A percentile compares a stretch with the other conserved stretches of the same genome.
Conservation (phyloP, 2,113 vertebrate genomes). For the Synchiropus splendidus region DNA sequence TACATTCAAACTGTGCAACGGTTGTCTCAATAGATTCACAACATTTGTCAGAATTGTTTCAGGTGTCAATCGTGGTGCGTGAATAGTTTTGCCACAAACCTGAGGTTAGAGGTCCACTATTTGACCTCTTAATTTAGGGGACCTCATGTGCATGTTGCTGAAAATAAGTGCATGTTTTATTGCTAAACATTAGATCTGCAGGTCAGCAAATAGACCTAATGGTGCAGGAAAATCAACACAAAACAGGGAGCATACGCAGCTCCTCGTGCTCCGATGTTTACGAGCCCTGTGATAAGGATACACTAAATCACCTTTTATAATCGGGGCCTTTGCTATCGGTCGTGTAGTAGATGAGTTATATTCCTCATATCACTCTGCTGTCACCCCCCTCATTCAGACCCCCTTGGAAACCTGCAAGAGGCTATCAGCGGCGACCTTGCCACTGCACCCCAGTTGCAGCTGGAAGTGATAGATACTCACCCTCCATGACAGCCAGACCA, state of each 20-base stretch:
- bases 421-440: slow-evolving; percentile 64
- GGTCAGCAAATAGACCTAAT: slow-evolving; percentile 61
- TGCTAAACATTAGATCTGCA: slow-evolving; percentile 33
- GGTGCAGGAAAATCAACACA: slow-evolving; percentile 60
- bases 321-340: slow-evolving; percentile 57
- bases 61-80: too few relatives aligned
- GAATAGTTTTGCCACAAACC: too few relatives aligned
- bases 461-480: slow-evolving; percentile 67
- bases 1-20: too few relatives aligned
- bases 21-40: too few relatives aligned
- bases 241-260: slow-evolving; percentile 51
- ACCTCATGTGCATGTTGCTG: too few relatives aligned
- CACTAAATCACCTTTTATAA: slow-evolving; percentile 62
- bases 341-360: slow-evolving; percentile 57
- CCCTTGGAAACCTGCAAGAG: slow-evolving; percentile 25
- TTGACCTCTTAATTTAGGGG: too few relatives aligned
- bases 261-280: slow-evolving; percentile 54
- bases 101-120: too few relatives aligned
- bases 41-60: too few relatives aligned
- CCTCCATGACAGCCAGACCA: slow-evolving; percentile 41
- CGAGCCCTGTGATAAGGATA: slow-evolving; percentile 32
- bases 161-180: slow-evolving; percentile 27
- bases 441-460: slow-evolving; percentile 41
- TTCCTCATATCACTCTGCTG: slow-evolving; percentile 45
- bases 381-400: slow-evolving; percentile 48